Conservation (phyloP, 2,113 vertebrate species). For the Leptodactylus fuscus region DNA sequence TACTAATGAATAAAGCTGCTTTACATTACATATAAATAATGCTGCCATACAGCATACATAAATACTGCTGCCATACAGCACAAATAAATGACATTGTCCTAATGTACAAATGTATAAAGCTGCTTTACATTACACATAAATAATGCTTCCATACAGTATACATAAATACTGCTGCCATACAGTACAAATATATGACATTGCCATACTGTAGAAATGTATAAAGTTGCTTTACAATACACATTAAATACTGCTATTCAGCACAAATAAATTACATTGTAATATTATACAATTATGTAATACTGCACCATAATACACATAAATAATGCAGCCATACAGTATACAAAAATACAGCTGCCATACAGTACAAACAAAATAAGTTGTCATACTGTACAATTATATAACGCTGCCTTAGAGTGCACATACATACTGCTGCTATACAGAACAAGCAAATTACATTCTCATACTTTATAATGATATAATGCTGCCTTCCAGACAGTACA, state of each 20-base stretch:
- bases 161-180: not conserved
- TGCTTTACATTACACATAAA: not conserved
- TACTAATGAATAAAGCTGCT: not conserved
- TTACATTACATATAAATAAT: not conserved
- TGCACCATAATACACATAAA: not conserved
- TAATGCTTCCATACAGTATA: not conserved
- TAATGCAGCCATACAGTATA: not conserved
- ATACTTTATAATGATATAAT: not conserved
- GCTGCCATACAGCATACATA: not conserved
- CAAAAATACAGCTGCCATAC: not conserved
- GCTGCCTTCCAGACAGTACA: not conserved
- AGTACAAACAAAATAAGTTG: not conserved
- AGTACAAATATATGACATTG: not conserved
- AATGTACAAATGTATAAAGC: not conserved
- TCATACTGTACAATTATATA: not conserved
- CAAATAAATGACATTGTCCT: not conserved
- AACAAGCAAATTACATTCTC: not conserved
- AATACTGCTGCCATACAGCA: not conserved
- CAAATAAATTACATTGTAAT: not conserved
- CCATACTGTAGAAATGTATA: not conserved
- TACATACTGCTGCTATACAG: not conserved
- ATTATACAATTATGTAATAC: not conserved
- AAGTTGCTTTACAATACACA: not conserved
- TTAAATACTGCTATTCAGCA: not conserved
- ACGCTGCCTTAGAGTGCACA: not conserved